Percentiles rank a stretch among this genome's conserved stretches.
These are phyloP conservation scores for Stercorarius parasiticus DNA, from an alignment of 2,113 vertebrate species.

Conservation along the genomic window DNA sequence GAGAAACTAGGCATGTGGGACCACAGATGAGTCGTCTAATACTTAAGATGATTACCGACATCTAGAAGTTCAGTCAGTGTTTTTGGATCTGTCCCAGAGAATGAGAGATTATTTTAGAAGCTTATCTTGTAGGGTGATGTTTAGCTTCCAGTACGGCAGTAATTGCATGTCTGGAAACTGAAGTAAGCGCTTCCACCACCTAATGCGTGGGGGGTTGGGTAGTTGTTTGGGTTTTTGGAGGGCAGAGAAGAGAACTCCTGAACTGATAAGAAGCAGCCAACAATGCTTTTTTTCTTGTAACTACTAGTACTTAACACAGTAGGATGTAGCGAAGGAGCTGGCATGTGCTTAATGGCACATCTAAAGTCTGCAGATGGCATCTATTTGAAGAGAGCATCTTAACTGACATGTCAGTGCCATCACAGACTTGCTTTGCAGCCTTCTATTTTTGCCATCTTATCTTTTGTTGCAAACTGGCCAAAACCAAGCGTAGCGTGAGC, in stretches of 20 bases:
- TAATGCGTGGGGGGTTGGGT: not conserved
- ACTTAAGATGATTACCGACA: not conserved
- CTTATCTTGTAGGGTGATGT: not conserved
- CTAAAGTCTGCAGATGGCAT: constrained; percentile 43
- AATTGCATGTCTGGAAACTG: not conserved
- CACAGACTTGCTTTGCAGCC: not conserved
- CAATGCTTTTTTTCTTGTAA: not conserved
- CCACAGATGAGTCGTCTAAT: not conserved
- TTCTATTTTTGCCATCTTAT: not conserved
- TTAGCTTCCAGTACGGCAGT: not conserved
- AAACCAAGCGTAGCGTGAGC: not conserved
- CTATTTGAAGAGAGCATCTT: constrained; percentile 1
- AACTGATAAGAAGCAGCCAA: not conserved
- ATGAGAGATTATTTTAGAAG: not conserved
- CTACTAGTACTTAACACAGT: not conserved
- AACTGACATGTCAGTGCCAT: not conserved
- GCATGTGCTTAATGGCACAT: not conserved
- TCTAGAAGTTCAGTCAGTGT: not conserved
- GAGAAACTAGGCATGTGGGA: not conserved
- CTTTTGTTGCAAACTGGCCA: not conserved
- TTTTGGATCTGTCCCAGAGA: not conserved
- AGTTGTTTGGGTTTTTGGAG: not conserved
- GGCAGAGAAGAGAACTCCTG: not conserved
- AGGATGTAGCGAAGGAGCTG: not conserved
- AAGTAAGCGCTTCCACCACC: not conserved